Conservation (phyloP, 2,113 vertebrate genomes). For the Atlantisia rogersi region DNA sequence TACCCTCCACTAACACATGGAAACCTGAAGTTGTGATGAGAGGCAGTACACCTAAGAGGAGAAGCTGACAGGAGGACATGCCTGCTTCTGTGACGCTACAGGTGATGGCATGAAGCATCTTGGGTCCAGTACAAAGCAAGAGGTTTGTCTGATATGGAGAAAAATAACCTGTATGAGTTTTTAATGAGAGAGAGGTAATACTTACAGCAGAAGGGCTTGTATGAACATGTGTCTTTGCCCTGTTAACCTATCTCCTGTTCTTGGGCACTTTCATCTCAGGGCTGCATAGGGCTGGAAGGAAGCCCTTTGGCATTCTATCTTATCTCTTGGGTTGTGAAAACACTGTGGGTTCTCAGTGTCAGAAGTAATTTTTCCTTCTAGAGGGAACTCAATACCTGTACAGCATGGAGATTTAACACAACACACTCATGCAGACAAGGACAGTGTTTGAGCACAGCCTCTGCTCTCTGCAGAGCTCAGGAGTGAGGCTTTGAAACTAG, state of each 20-base stretch:
- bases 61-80: not conserved
- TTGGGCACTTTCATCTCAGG: not conserved
- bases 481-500: constrained; percentile 24
- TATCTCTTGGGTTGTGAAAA: not conserved
- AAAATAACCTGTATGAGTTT: not conserved
- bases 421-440: not conserved
- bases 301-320: not conserved
- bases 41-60: not conserved
- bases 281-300: not conserved
- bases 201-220: not conserved
- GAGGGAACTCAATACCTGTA: not conserved
- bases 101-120: not conserved
- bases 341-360: not conserved
- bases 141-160: not conserved
- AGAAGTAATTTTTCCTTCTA: not conserved
- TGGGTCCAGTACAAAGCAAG: not conserved
- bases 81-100: not conserved
- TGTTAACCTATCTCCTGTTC: not conserved
- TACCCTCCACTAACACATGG: not conserved
- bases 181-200: not conserved
- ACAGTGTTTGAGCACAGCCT: not conserved
- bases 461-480: not conserved
- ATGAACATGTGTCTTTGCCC: not conserved
- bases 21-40: not conserved
- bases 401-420: not conserved